A percentile compares a stretch with the other conserved stretches of the same genome.
These are phyloP conservation scores for Thymelicus lineola DNA, from an alignment of 2,888 invertebrate species.

Conservation along the genomic window DNA sequence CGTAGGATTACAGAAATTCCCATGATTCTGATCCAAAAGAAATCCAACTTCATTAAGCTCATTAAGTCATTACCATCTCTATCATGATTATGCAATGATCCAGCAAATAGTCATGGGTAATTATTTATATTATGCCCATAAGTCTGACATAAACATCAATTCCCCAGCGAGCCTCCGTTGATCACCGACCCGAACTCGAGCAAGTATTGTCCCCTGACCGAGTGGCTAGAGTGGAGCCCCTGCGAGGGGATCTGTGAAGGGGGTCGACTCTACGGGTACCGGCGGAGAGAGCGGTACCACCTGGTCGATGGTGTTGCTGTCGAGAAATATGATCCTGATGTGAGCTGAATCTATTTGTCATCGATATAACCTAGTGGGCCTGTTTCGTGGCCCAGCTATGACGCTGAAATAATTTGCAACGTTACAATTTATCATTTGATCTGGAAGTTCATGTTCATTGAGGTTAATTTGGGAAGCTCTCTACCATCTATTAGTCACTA, in stretches of 20 bases:
- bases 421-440: too few species aligned
- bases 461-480: too few species aligned
- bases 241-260: constrained; percentile 70
- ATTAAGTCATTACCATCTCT: background rate
- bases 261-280: constrained; percentile 60
- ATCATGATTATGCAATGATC: too few species aligned
- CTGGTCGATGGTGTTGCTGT: constrained; percentile 71
- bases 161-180: constrained; percentile 58
- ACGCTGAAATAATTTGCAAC: too few species aligned
- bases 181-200: constrained; percentile 61
- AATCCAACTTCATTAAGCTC: background rate
- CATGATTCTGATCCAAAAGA: background rate
- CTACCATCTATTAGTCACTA: too few species aligned
- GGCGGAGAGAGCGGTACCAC: constrained; percentile 70
- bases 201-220: constrained; percentile 67
- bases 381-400: too few species aligned
- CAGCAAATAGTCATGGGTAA: too few species aligned
- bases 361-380: too few species aligned
- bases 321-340: constrained; percentile 72
- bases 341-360: constrained; percentile 46
- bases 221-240: constrained; percentile 70
- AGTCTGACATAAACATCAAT: too few species aligned
- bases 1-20: too few species aligned
- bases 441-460: too few species aligned
- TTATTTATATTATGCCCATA: too few species aligned